Base-by-base conservation (phyloP, 2,888 invertebrate genomes). In the Macropis europaea region DNA sequence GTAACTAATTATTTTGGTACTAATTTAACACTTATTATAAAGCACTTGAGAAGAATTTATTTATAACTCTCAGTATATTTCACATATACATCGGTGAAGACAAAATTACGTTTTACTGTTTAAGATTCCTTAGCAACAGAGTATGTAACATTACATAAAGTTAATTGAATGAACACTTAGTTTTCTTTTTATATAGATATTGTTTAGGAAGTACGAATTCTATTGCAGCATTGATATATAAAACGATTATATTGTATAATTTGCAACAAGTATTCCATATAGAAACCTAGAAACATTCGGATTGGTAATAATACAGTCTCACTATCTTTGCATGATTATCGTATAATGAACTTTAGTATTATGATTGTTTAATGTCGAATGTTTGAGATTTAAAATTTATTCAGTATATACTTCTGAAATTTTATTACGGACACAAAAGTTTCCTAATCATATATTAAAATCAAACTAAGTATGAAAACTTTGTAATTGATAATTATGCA, bases 1-100 rank as follows among this genome's bases (percentile, higher is more conserved):
- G n/a, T n/a, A n/a, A n/a, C n/a, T n/a, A n/a, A n/a, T n/a, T n/a
- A n/a, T n/a, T n/a, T n/a, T n/a, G n/a, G n/a, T n/a, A n/a, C n/a
- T n/a, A n/a, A n/a, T n/a, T n/a, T n/a, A n/a, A n/a, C n/a, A n/a
- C n/a, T n/a, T n/a, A 38, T 6, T 38, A 4, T 22, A 53, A 24
- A n/a, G 24, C 24, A 60, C 47, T 63, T 54, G 47, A 43, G n/a
- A 71, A 26, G 15, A 48, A 56, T 1, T 3, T 15, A 42, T 60
- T 48, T 60, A 42, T 60, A 3, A 59, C 60, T 50, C 13, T 60
- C 13, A 15, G 13, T 45, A 66, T 59, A 57, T 57, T 59, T 64
- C 9, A 17, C 32, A 22, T n/a, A 17, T 52, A 42, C 34, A 71
- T 50, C 2, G 5, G 15, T 52, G 9, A 57, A 3, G 7, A 42